Evolutionary conservation across 2,888 invertebrate species (phyloP).

Genomic region (Cordylochernes scorpioides): DNA sequence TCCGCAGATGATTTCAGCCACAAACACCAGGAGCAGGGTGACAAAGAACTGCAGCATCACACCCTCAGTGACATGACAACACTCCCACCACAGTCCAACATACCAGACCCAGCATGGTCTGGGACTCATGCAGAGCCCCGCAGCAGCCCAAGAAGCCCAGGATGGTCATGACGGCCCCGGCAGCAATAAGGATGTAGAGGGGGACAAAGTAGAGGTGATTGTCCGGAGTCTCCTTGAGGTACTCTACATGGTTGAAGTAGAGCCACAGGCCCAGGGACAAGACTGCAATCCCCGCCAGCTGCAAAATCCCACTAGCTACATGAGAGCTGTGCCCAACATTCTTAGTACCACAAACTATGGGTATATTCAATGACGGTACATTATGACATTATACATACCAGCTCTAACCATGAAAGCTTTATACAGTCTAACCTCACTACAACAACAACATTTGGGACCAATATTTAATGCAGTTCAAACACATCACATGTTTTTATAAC

Average conservation of each 20-base stretch:
- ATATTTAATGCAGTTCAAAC: too few relatives aligned
- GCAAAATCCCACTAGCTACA: too few relatives aligned
- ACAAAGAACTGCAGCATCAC: constrained; percentile 43
- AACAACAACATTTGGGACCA: too few relatives aligned
- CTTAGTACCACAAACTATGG: too few relatives aligned
- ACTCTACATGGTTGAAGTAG: constrained; percentile 41
- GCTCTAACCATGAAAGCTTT: too few relatives aligned
- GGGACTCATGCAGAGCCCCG: constrained; percentile 48
- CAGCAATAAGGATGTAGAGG: constrained; percentile 40
- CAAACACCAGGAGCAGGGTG: constrained; percentile 43
- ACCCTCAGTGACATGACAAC: too few relatives aligned
- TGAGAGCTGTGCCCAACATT: too few relatives aligned
- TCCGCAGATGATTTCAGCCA: constrained; percentile 46
- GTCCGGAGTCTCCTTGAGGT: constrained; percentile 38
- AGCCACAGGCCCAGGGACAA: constrained; percentile 47
- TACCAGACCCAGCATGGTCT: constrained; percentile 45
- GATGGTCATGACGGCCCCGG: constrained; percentile 41
- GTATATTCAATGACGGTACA: too few relatives aligned
- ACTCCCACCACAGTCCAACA: constrained; percentile 19
- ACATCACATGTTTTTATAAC: too few relatives aligned
- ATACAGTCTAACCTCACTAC: too few relatives aligned
- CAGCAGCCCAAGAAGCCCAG: constrained; percentile 57
- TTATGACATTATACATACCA: too few relatives aligned
- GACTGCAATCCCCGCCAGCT: constrained; percentile 42
- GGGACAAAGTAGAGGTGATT: constrained; percentile 36